Conservation (phyloP, 1,140 invertebrate genomes). For the Sminthurides bifidus region DNA sequence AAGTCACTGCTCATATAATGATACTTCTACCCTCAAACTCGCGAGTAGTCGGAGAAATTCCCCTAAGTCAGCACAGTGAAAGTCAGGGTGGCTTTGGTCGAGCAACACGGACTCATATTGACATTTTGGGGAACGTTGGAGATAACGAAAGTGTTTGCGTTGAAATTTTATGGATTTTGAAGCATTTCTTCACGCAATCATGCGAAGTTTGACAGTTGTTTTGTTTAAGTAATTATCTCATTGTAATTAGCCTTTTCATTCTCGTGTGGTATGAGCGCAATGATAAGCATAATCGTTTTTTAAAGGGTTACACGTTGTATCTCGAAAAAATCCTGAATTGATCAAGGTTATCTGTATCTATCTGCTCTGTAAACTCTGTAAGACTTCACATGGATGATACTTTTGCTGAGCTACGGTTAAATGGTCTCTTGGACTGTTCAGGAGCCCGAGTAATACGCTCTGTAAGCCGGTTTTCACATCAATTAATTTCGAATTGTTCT, state of each 20-base stretch:
- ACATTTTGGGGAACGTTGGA: neutral
- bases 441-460: neutral
- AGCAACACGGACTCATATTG: neutral
- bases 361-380: slow-evolving; percentile 5
- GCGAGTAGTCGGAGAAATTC: slow-evolving; percentile 19
- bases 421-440: neutral
- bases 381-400: slow-evolving; percentile 4
- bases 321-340: slow-evolving; percentile 17
- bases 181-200: slow-evolving; percentile 19
- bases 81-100: slow-evolving; percentile 12
- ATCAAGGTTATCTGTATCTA: slow-evolving; percentile 10
- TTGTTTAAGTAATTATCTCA: slow-evolving; percentile 19
- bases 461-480: neutral
- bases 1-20: slow-evolving; percentile 13
- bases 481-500: neutral
- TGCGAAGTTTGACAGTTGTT: slow-evolving; percentile 19
- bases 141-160: slow-evolving; percentile 19
- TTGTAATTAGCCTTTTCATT: too few species aligned
- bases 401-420: neutral
- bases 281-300: neutral
- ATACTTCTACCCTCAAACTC: slow-evolving; percentile 19
- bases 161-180: slow-evolving; percentile 20
- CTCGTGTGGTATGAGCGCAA: neutral
- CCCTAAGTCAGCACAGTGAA: slow-evolving; percentile 16
- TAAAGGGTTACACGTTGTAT: slow-evolving; percentile 12